Evolutionary conservation across 2,797 vertebrate genomes (phyloP), one percentile per base, ranked within the genome.

Genomic region (Craterocephalus amniculus): DNA sequence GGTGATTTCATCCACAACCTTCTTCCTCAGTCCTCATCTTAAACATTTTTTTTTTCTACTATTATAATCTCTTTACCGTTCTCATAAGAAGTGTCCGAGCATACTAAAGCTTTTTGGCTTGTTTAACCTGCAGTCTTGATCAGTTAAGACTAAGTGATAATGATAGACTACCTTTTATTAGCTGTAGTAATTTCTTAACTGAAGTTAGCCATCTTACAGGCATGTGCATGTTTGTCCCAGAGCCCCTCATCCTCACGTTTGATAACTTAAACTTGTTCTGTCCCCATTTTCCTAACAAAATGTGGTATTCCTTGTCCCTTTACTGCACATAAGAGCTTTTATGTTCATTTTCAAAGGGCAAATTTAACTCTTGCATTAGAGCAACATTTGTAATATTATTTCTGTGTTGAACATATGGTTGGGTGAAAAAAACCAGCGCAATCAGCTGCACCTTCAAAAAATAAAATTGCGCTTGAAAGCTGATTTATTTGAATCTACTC

Each of bases 91-190:
- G 20, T 24, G 26, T 58, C 55, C 32, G 62, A 64, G 29, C 8
- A 62, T 74, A 51, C 29, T 32, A 52, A 32, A 61, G 32, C 29
- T 27, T 58, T 66, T 36, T 31, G 67, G n/a, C 16, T 35, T 63
- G 34, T 57, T 35, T 65, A 29, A 36, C 57, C 58, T 67, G 57
- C 27, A 7, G 55, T 32, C 1, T 27, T 36, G 7, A 74, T 69
- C 40, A 71, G 20, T 18, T 24, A 10, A 1, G 27, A 59, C 38
- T 60, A 3, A 58, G 11, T 38, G 66, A 70, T 56, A 7, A 43
- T 57, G 51, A 76, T 36, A 60, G 62, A 81, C 68, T 73, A 60
- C 18, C 29, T 26, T 6, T 60, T 72, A 68, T 80, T 49, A 59
- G 66, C 11, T 32, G 31, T 18, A 27, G 34, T 24, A 63, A 58